Conservation (phyloP, 2,888 invertebrate genomes). For the Ophion costatus region DNA sequence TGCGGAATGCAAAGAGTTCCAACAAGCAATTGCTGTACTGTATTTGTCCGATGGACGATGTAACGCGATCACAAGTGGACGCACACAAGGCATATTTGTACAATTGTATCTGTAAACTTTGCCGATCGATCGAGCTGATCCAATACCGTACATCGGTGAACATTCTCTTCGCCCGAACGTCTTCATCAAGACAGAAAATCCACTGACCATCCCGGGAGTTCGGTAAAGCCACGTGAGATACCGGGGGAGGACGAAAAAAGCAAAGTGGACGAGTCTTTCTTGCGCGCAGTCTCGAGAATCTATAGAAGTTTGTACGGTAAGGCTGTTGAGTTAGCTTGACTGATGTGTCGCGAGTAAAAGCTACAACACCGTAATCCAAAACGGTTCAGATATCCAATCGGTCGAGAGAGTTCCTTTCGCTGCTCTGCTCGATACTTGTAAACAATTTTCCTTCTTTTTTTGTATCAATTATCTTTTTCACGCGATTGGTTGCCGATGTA, state of each 20-base stretch:
- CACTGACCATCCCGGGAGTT: conserved; percentile 71
- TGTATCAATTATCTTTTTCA: too few species aligned
- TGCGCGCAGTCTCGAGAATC: conserved; percentile 1
- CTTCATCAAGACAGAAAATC: conserved; percentile 76
- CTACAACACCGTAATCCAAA: conserved; percentile 55
- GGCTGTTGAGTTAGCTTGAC: conserved; percentile 4
- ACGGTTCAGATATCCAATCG: conserved; percentile 39
- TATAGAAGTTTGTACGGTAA: conserved; percentile 11
- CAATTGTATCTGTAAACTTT: background rate
- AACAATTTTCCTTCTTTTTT: too few species aligned
- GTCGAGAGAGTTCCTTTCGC: background rate
- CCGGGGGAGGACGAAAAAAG: conserved; percentile 65
- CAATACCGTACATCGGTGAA: background rate
- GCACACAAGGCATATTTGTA: conserved; percentile 17
- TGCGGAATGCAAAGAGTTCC: too few species aligned
- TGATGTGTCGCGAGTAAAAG: conserved; percentile 36
- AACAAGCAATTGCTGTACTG: background rate
- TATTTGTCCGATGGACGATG: conserved; percentile 45
- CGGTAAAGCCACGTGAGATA: conserved; percentile 56
- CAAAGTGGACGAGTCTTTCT: conserved; percentile 25
- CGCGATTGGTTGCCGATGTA: too few species aligned
- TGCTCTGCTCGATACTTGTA: too few species aligned
- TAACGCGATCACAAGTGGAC: conserved; percentile 67
- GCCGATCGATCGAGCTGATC: conserved; percentile 3
- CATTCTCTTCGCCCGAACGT: conserved; percentile 69